These are phyloP conservation scores for Crossoptilon crossoptilon DNA, from an alignment of 2,797 vertebrate genomes.

Conservation along the genomic window DNA sequence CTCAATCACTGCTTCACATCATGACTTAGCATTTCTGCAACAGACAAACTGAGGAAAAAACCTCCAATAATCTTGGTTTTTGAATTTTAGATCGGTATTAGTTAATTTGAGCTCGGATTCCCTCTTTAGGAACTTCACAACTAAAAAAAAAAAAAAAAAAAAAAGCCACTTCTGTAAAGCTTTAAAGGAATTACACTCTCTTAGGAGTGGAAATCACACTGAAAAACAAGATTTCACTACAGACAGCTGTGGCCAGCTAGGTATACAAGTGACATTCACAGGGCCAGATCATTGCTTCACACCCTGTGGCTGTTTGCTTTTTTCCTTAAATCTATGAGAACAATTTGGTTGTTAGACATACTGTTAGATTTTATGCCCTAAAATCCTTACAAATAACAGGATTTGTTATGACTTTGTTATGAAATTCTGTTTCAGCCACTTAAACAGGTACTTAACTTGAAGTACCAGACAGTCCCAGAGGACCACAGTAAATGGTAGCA, in stretches of 20 bases:
- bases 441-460: constrained; percentile 14
- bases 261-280: neutral
- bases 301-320: neutral
- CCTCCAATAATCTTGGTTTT: neutral
- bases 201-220: neutral
- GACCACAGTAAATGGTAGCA: neutral
- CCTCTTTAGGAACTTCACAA: neutral
- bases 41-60: neutral
- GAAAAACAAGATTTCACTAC: neutral
- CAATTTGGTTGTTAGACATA: neutral
- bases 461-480: neutral
- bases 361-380: neutral
- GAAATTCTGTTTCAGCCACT: neutral
- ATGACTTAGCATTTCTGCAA: no score
- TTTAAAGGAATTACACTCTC: neutral
- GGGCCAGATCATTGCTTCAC: neutral
- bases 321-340: neutral
- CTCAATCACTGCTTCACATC: no score
- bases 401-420: neutral
- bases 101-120: neutral
- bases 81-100: neutral
- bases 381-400: neutral
- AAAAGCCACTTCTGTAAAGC: rapidly evolving
- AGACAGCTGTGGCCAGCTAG: neutral
- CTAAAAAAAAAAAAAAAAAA: neutral